These are phyloP conservation scores for Zonitis immaculata DNA, from an alignment of 2,888 invertebrate genomes.

Conservation along the genomic window DNA sequence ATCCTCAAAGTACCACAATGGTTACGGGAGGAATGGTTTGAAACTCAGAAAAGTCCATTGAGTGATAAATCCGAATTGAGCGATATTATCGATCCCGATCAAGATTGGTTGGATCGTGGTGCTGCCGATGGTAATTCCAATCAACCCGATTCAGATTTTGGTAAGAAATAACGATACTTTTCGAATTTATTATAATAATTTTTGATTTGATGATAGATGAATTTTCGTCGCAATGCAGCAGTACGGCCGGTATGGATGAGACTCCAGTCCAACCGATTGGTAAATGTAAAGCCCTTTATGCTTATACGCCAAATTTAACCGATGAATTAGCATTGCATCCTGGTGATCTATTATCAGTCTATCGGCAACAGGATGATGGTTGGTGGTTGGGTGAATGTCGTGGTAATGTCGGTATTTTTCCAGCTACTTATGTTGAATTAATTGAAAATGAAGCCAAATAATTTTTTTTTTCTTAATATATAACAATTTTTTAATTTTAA, in stretches of 20 bases:
- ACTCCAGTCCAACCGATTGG: conserved; percentile 56
- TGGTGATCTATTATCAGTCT: conserved; percentile 84
- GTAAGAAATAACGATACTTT: no score
- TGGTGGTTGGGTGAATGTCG: conserved; percentile 93
- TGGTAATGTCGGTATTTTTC: conserved; percentile 85
- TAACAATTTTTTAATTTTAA: no score
- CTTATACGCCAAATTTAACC: conserved; percentile 79
- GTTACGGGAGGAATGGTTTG: conserved; percentile 63
- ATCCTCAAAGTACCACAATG: conserved; percentile 77
- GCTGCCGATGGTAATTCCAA: conserved; percentile 81
- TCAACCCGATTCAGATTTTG: conserved; percentile 82
- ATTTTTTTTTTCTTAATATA: background rate
- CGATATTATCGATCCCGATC: conserved; percentile 50
- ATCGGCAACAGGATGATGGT: conserved; percentile 86
- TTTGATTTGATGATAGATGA: conserved; percentile 56
- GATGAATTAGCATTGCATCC: conserved; percentile 70
- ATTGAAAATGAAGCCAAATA: conserved; percentile 2
- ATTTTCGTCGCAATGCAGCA: conserved; percentile 73
- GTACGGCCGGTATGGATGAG: conserved; percentile 49
- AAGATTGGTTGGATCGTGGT: conserved; percentile 69
- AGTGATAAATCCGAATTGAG: conserved; percentile 38
- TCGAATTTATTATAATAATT: background rate
- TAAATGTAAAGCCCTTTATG: conserved; percentile 80
- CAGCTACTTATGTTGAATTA: conserved; percentile 90
- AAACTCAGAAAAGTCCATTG: conserved; percentile 43